These are phyloP conservation scores for Sebastes melanostomus DNA, from an alignment of 2,797 vertebrate genomes.

Conservation along the genomic window DNA sequence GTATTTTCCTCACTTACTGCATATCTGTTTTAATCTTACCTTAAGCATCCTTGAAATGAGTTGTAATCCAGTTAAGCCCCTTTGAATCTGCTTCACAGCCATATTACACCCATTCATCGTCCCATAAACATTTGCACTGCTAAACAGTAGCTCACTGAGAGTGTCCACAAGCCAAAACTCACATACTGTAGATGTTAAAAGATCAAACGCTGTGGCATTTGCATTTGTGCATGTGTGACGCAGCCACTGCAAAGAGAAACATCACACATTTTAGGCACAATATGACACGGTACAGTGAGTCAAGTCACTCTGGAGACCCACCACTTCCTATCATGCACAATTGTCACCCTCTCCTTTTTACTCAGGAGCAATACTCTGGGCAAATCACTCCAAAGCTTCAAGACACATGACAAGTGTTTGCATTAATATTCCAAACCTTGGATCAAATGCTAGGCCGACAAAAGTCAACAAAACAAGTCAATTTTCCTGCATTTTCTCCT, in stretches of 20 bases:
- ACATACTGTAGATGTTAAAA: constrained; percentile 21
- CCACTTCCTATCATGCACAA: background rate
- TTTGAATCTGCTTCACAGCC: constrained; percentile 80
- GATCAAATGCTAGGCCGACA: constrained; percentile 3
- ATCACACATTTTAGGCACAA: background rate
- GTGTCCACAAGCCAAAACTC: constrained; percentile 54
- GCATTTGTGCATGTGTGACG: background rate
- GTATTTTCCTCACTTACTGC: constrained; percentile 78
- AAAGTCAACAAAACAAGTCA: constrained; percentile 40
- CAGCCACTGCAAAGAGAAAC: background rate
- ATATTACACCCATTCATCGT: constrained; percentile 67
- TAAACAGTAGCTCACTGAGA: constrained; percentile 54
- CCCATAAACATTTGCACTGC: constrained; percentile 62
- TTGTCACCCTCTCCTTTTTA: background rate
- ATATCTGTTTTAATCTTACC: constrained; percentile 85
- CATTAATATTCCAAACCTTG: constrained; percentile 13
- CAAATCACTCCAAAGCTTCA: background rate
- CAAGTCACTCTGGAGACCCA: background rate
- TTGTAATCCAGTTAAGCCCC: constrained; percentile 83
- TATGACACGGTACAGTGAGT: background rate
- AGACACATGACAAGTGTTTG: background rate
- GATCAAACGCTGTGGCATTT: constrained; percentile 20
- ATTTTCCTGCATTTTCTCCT: constrained; percentile 39
- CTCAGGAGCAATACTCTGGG: background rate
- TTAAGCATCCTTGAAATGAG: constrained; percentile 85